Evolutionary conservation across 2,888 invertebrate genomes (phyloP), one percentile per base, ranked within the genome.

Genomic region (Gymnoscelis rufifasciata): DNA sequence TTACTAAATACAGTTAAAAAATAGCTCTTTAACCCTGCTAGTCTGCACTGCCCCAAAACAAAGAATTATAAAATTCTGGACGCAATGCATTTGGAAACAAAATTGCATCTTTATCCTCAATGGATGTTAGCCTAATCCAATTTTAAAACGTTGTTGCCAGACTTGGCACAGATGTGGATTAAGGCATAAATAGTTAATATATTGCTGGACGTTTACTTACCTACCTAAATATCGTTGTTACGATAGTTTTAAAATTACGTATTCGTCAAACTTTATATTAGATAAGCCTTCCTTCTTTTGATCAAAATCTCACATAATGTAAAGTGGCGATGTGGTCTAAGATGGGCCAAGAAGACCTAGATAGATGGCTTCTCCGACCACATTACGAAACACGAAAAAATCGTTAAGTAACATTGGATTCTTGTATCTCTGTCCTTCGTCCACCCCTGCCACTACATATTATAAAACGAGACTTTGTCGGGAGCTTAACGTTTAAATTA

Each of bases 401-500:
- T n/a, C n/a, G n/a, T n/a, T n/a, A n/a, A n/a, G n/a, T n/a, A n/a
- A n/a, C n/a, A n/a, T n/a, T n/a, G n/a, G n/a, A n/a, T n/a, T n/a
- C 19, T 5, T 19, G 5, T 76, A 79, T 10, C 7, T 3, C 3
- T 15, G 5, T 19, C 48, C 44, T 44, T 1, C 42, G 19, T 39
- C 26, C 42, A 67, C 63, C 73, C 66, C 71, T 71, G 70, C 68
- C 71, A 73, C 78, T 79, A 80, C 78, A 81, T 80, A 82, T 80
- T 82, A 81, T 78, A 80, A 78, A 79, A 77, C 74, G 76, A 68
- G 78, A 81, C 77, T 78, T 78, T 78, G 78, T 76, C 74, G 74
- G 73, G 74, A 80, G 87, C 87, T 88, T 84, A 87, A 73, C 87
- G 83, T 80, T 83, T 83, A 87, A 87, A 87, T 88, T 87, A 87